Evolutionary conservation across 2,888 invertebrate genomes (phyloP), one percentile per base, ranked within the genome.

Genomic region (Sphaerolaimus hirsutus): DNA sequence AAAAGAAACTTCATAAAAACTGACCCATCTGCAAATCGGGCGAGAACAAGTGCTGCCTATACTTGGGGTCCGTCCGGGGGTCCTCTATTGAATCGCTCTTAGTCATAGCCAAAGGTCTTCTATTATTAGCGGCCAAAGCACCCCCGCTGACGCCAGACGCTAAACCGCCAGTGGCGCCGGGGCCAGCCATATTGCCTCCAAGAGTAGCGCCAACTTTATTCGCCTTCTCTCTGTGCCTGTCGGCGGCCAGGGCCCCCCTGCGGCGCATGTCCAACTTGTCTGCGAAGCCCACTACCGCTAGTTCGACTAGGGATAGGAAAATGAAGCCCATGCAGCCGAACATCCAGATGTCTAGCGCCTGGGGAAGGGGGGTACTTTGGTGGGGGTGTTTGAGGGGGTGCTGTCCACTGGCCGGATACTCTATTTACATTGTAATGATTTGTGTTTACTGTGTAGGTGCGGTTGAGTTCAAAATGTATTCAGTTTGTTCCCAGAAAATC

Each of bases 311-410:
- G 2, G 57, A 57, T 21, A 61, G 51, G 46, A 60, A 60, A 19
- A 60, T 60, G 51, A 61, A 60, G 7, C 60, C 61, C 32, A 60
- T 56, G 49, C 59, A 60, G 27, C 61, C 61, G 47, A 60, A 60
- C 58, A 61, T 59, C 32, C 32, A 32, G 32, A 32, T 32, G 32
- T 32, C 32, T 17, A 32, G 17, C 32, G 32, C 32, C 32, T 32
- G 32, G 7, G n/a, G n/a, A n/a, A n/a, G n/a, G n/a, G n/a, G n/a
- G n/a, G n/a, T n/a, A n/a, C n/a, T n/a, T n/a, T n/a, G n/a, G n/a
- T n/a, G n/a, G n/a, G n/a, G n/a, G n/a, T n/a, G n/a, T n/a, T n/a
- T n/a, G n/a, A n/a, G n/a, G n/a, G n/a, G n/a, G n/a, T n/a, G n/a
- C n/a, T n/a, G n/a, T n/a, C n/a, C n/a, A n/a, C n/a, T n/a, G n/a